These are phyloP conservation scores for Gila orcuttii DNA, from an alignment of 2,113 vertebrate species.

Conservation along the genomic window DNA sequence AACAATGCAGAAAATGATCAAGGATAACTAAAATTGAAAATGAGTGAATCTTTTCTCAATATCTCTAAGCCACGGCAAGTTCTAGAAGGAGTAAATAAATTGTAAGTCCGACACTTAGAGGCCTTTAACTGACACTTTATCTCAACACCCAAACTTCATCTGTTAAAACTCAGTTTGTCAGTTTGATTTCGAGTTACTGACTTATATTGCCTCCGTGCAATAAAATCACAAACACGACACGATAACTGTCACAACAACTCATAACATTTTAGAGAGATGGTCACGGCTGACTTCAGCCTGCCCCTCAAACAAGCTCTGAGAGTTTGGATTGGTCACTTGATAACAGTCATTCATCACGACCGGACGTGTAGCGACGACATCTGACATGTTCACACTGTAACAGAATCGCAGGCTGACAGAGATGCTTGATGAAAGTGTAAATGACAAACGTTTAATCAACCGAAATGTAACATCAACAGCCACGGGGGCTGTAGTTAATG, in stretches of 20 bases:
- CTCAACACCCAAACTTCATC: conserved; percentile 37
- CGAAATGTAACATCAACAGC: conserved; percentile 61
- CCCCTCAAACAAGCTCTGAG: conserved; percentile 38
- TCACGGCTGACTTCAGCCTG: conserved; percentile 50
- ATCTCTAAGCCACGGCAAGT: background rate
- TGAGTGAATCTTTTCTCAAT: background rate
- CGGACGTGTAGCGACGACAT: conserved; percentile 55
- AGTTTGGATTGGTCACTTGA: conserved; percentile 58
- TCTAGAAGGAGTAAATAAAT: background rate
- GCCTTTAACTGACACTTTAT: conserved; percentile 36
- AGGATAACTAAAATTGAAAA: background rate
- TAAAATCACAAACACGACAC: conserved; percentile 45
- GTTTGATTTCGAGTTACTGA: conserved; percentile 26
- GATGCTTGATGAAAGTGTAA: conserved; percentile 58
- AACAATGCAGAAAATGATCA: background rate
- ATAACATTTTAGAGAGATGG: conserved; percentile 52
- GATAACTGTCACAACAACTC: conserved; percentile 58
- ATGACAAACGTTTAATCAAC: conserved; percentile 62
- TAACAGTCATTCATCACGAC: conserved; percentile 60
- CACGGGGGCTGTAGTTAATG: conserved; percentile 58
- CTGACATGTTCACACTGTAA: conserved; percentile 55
- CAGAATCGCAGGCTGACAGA: conserved; percentile 54
- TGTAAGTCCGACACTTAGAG: conserved; percentile 1
- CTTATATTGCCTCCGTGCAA: conserved; percentile 22
- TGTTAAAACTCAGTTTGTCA: conserved; percentile 49